phyloP scores from a whole-genome alignment of 1,140 invertebrate genomes.

The Drosophila santomea region DNA sequence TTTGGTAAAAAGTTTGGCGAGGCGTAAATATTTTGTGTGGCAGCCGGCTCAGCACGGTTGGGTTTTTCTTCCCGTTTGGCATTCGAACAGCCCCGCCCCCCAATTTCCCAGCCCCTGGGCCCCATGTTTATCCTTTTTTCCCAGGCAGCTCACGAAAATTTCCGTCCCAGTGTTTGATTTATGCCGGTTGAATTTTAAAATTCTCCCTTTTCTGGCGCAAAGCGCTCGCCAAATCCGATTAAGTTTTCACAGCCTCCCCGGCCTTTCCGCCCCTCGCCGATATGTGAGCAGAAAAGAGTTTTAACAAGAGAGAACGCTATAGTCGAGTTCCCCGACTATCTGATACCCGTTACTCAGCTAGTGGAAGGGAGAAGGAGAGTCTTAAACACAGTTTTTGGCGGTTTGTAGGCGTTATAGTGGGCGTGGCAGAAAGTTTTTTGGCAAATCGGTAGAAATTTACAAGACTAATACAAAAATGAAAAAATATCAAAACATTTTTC shows the following conservation, averaged over 20 bases:
- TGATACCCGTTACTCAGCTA: too few relatives aligned
- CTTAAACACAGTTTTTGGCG: too few relatives aligned
- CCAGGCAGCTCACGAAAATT: slow-evolving; percentile 70
- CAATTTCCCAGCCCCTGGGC: not conserved
- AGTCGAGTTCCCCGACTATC: too few relatives aligned
- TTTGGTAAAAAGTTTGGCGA: slow-evolving; percentile 74
- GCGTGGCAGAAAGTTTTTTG: too few relatives aligned
- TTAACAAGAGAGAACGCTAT: too few relatives aligned
- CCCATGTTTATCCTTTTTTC: slow-evolving; percentile 72
- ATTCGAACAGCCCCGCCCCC: slow-evolving; percentile 1
- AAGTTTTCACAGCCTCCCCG: slow-evolving; percentile 63
- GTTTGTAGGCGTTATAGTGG: too few relatives aligned
- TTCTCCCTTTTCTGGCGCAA: slow-evolving; percentile 46
- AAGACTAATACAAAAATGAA: too few relatives aligned
- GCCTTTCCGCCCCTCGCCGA: not conserved
- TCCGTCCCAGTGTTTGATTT: slow-evolving; percentile 75
- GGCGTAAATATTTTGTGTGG: slow-evolving; percentile 81
- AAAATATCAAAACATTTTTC: too few relatives aligned
- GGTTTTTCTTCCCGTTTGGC: not conserved
- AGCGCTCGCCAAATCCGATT: slow-evolving; percentile 77
- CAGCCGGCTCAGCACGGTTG: slow-evolving; percentile 29
- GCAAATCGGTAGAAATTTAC: too few relatives aligned
- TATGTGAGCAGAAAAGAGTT: slow-evolving; percentile 57
- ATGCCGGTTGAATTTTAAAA: slow-evolving; percentile 83
- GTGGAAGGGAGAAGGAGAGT: too few relatives aligned